Evolutionary conservation across 2,113 vertebrate genomes (phyloP).

Genomic region (Ceratotherium simum): DNA sequence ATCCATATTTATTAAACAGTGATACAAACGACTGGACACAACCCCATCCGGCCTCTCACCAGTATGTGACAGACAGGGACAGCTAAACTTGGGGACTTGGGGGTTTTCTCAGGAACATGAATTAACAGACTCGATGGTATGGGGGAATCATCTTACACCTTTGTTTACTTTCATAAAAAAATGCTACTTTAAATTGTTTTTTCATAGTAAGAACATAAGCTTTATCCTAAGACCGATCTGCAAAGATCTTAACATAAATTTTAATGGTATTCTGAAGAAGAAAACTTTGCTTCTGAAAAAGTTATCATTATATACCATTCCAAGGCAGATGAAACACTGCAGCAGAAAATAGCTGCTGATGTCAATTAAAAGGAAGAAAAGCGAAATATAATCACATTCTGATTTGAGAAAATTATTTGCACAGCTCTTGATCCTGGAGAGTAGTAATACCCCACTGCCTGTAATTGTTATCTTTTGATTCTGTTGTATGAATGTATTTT

Average conservation of each 20-base stretch:
- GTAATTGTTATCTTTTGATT: not conserved
- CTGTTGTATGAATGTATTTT: not conserved
- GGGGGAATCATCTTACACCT: not conserved
- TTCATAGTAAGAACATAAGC: not conserved
- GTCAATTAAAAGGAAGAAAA: not conserved
- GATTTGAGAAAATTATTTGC: slow-evolving; percentile 2
- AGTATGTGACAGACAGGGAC: not conserved
- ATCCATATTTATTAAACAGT: not conserved
- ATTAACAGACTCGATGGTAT: not conserved
- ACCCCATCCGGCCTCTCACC: not conserved
- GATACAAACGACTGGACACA: not conserved
- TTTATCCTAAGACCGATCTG: not conserved
- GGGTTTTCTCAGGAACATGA: not conserved
- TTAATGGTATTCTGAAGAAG: not conserved
- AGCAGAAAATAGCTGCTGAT: not conserved
- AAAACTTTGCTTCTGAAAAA: not conserved
- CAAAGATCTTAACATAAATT: not conserved
- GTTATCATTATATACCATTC: not conserved
- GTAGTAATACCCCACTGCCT: not conserved
- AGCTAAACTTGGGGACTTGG: not conserved
- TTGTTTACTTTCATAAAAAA: not conserved
- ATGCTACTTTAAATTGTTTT: not conserved
- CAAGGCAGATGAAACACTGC: not conserved
- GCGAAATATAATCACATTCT: not conserved
- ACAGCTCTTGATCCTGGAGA: not conserved